Percentiles rank a stretch among this genome's conserved stretches.
Evolutionary conservation across 2,797 vertebrate species (phyloP).

Genomic region (Hafferia zeledoni): DNA sequence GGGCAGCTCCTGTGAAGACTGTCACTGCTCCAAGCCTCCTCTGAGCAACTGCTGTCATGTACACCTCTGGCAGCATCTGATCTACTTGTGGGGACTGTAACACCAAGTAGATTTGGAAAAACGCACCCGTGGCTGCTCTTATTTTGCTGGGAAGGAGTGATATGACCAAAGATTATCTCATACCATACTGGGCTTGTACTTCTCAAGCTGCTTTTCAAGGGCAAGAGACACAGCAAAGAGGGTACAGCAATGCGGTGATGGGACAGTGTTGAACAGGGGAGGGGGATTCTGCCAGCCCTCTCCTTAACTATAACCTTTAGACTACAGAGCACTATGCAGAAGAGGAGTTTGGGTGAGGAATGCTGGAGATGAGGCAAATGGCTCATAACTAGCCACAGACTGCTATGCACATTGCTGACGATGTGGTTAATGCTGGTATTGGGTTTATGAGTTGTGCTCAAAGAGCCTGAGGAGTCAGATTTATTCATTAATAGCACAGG

Average conservation of each 20-base stretch:
- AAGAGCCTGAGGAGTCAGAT: not conserved
- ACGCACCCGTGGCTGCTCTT: not conserved
- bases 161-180: not conserved
- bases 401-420: not conserved
- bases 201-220: not conserved
- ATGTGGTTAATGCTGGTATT: not conserved
- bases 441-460: not conserved
- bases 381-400: not conserved
- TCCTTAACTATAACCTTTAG: not conserved
- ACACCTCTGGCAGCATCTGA: not conserved
- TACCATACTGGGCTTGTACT: not conserved
- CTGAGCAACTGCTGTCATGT: not conserved
- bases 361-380: not conserved
- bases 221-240: not conserved
- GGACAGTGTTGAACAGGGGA: not conserved
- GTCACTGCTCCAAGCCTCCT: not conserved
- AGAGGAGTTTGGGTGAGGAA: not conserved
- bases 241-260: rapidly evolving
- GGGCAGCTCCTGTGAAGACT: not conserved
- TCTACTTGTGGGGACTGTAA: not conserved
- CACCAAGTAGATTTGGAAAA: not conserved
- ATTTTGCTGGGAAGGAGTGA: not conserved
- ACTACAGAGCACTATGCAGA: not conserved
- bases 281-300: not conserved
- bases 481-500: not conserved